These are phyloP conservation scores for Caenorhabditis virilis DNA, from an alignment of 2,888 invertebrate genomes.

Conservation along the genomic window DNA sequence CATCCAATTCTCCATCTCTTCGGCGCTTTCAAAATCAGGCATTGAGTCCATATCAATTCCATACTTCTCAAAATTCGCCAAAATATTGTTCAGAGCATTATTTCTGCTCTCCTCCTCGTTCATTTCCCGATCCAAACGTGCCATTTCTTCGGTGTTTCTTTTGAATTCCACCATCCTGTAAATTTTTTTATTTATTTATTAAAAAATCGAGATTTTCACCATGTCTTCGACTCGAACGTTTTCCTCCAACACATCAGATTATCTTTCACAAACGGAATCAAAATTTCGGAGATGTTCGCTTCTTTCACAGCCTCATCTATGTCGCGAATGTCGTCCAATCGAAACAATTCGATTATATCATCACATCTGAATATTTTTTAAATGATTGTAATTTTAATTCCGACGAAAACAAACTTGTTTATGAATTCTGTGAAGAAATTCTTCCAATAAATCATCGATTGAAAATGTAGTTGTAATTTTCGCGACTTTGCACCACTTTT, in stretches of 20 bases:
- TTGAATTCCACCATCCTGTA: not conserved
- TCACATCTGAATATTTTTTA: slow-evolving; percentile 2
- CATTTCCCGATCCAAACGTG: not conserved
- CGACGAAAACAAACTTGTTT: not conserved
- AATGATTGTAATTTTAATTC: not conserved
- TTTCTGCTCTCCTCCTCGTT: slow-evolving; percentile 1
- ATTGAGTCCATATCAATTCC: not conserved
- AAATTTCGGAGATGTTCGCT: slow-evolving; percentile 4
- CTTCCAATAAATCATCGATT: slow-evolving; percentile 26
- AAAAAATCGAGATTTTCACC: slow-evolving; percentile 3
- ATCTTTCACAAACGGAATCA: slow-evolving; percentile 19
- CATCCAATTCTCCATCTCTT: not conserved
- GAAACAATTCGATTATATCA: slow-evolving; percentile 22
- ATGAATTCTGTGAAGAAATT: slow-evolving; percentile 14
- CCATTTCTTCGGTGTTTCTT: slow-evolving; percentile 2
- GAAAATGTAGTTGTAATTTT: slow-evolving; percentile 13
- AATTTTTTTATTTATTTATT: not conserved
- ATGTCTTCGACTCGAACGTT: slow-evolving; percentile 14
- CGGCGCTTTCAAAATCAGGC: not conserved
- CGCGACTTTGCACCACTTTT: slow-evolving; percentile 10
- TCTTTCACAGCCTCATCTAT: slow-evolving; percentile 5
- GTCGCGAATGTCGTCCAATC: slow-evolving; percentile 23
- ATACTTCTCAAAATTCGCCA: not conserved
- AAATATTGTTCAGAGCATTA: not conserved
- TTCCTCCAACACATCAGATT: slow-evolving; percentile 24